Base-by-base conservation (phyloP, 2,113 vertebrate genomes). In the Geococcyx californianus region DNA sequence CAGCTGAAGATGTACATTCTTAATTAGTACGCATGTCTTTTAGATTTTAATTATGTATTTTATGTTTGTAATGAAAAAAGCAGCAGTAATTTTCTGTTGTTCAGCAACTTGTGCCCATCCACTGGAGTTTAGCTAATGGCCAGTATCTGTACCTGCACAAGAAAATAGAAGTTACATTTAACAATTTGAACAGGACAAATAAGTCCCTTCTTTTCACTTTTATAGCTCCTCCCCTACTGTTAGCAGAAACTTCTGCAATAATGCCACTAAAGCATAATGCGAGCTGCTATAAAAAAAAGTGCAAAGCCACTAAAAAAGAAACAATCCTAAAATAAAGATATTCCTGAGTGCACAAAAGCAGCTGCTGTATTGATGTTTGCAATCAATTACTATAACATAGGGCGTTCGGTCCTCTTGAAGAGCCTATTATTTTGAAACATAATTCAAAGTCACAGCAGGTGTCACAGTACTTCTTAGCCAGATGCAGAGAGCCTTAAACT, bases 341-440 rank as follows among this genome's bases (percentile, higher is more conserved):
- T 95, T 95, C 89, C 83, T 81, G 64, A 91, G 81, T 83, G 60
- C 83, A 97, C 74, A 97, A 97, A 96, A 84, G 77, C 93, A 94
- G 75, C 52, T 83, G 88, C 68, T 74, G 47, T 84, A 88, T 75
- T 82, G 95, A 90, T 93, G 93, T 55, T 55, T 96, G 81, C 78
- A 92, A 94, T 98, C 94, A 92, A 94, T 98, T 98, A 97, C 92
- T 87, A 7, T 38, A 92, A 42, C 92, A 58, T 90, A 95, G 95
- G 82, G 58, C 74, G 88, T 95, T 93, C 1, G 2, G 63, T 95
- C 36, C 81, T 94, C 95, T 64, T 49, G 88, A 97, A 95, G 68
- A 96, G 74, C 79, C 90, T 93, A 94, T 98, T 97, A 97, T 98
- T 97, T 97, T 97, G 93, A 96, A 93, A 95, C 94, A 97, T 91